phyloP scores from a whole-genome alignment of 2,888 invertebrate genomes.

The Parthenolecanium corni region DNA sequence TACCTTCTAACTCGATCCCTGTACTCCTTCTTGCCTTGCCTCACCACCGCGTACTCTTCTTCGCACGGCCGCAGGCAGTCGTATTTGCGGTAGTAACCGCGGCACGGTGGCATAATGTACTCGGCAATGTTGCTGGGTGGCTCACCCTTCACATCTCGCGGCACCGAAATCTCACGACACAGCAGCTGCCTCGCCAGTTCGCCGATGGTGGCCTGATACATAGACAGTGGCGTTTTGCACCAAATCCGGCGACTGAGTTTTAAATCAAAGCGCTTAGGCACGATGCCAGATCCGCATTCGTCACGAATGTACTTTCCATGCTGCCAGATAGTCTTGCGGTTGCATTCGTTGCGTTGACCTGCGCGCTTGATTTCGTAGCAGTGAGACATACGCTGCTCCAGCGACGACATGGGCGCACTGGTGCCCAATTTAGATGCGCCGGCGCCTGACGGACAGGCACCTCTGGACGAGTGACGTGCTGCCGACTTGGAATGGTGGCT shows the following conservation, averaged over 20 bases:
- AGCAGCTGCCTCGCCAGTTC: slow-evolving; percentile 5
- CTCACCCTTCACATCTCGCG: slow-evolving; percentile 2
- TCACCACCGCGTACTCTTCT: slow-evolving; percentile 10
- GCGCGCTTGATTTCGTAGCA: background rate
- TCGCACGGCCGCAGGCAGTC: slow-evolving; percentile 15
- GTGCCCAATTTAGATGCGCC: too few species aligned
- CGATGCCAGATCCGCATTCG: slow-evolving; percentile 17
- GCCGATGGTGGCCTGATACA: slow-evolving; percentile 22
- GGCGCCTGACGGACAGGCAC: too few species aligned
- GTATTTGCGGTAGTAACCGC: slow-evolving; percentile 15
- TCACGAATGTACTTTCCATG: slow-evolving; percentile 10
- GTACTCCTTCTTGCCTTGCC: slow-evolving; percentile 3
- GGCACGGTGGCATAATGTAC: slow-evolving; percentile 13
- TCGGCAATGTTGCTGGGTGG: slow-evolving; percentile 12
- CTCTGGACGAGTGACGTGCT: too few species aligned
- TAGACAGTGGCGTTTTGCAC: slow-evolving; percentile 18
- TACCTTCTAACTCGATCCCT: slow-evolving; percentile 5
- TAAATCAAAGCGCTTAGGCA: slow-evolving; percentile 6
- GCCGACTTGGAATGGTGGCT: too few species aligned
- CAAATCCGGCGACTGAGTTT: background rate
- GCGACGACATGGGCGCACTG: too few species aligned
- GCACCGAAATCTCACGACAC: slow-evolving; percentile 7
- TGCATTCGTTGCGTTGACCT: background rate
- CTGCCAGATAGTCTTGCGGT: slow-evolving; percentile 1
- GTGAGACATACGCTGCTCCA: too few species aligned